Evolutionary conservation across 2,888 invertebrate species (phyloP), one percentile per base, ranked within the genome.

Genomic region (Ischnus inquisitorius): DNA sequence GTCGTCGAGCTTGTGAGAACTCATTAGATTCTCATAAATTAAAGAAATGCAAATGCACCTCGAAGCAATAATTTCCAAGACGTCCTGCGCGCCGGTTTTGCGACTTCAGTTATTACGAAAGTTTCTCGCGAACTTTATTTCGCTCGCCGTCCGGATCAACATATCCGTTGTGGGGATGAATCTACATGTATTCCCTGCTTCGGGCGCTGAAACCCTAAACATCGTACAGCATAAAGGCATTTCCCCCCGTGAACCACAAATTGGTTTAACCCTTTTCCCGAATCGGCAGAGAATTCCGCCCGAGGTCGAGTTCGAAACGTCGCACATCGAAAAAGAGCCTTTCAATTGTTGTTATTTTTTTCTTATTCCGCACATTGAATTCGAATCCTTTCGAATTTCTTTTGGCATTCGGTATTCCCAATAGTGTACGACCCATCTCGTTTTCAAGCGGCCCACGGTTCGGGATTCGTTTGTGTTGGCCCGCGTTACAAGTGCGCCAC

Each of bases 351-450:
- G 19, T 28, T 72, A 14, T 46, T 34, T 60, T 54, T 8, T 3
- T 19, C 54, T 14, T 54, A 16, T 22, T 41, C 10, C 54, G 54
- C 22, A 54, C 54, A 54, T 19, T 22, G 54, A 54, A 54, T 19
- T 39, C 28, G 3, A 67, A 34, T 48, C 64, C 48, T 34, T 28
- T 67, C 76, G 51, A 64, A 51, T 65, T 65, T 65, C 65, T 54
- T 76, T 76, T 48, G 64, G 22, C 75, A 60, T 16, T 72, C 72
- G 72, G 28, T 72, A 72, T 60, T 72, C 72, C 72, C 57, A 16
- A 60, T 72, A 46, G 72, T 72, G 60, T 43, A 72, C 60, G 60
- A 72, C 60, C 72, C 43, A 72, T 43, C 72, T 41, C 43, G 43
- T 46, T 28, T 72, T 28, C 28, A 60, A 57, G 54, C 60, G n/a